Evolutionary conservation across 1,140 invertebrate genomes (phyloP).

Genomic region (Eurosta solidaginis): DNA sequence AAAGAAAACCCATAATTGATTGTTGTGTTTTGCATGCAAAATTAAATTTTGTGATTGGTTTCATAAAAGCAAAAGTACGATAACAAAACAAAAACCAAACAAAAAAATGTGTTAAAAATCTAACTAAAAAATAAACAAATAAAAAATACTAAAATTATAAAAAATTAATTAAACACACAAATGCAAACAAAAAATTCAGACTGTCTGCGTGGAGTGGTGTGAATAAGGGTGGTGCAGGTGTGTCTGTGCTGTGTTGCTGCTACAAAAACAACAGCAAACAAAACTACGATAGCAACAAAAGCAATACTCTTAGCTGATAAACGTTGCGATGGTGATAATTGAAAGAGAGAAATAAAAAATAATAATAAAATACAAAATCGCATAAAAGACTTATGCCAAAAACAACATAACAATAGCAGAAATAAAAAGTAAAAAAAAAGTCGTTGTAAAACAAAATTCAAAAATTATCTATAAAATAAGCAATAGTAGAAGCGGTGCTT

Average conservation of each 20-base stretch:
- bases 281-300: neutral
- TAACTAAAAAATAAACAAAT: neutral
- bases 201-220: neutral
- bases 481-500: neutral
- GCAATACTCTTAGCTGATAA: neutral
- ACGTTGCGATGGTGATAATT: slow-evolving; percentile 6
- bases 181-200: neutral
- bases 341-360: neutral
- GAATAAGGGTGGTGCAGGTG: neutral
- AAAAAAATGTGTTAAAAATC: neutral
- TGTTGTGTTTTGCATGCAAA: neutral
- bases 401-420: neutral
- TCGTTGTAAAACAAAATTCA: too few species aligned
- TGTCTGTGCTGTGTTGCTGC: neutral
- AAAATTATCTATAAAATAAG: neutral
- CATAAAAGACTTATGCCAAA: neutral
- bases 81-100: neutral
- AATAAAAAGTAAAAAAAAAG: neutral
- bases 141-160: neutral
- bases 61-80: neutral
- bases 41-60: neutral
- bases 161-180: neutral
- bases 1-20: neutral
- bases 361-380: neutral
- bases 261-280: neutral